Evolutionary conservation across 2,797 vertebrate genomes (phyloP).

Genomic region (Cottoperca gobio): DNA sequence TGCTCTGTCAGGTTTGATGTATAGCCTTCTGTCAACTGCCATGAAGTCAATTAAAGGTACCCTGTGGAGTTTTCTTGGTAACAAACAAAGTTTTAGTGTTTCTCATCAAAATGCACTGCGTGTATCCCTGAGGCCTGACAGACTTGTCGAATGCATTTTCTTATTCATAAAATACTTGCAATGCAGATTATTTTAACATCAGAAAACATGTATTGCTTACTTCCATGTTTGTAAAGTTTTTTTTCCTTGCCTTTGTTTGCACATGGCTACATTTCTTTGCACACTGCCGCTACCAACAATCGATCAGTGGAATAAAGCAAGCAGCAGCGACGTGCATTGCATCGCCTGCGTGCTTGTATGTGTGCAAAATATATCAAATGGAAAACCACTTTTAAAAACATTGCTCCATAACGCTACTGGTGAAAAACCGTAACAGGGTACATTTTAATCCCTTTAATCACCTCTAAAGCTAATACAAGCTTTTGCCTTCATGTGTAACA

Average conservation of each 20-base stretch:
- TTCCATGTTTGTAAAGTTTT: not conserved
- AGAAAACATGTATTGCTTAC: not conserved
- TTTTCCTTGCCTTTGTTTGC: not conserved
- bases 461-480: not conserved
- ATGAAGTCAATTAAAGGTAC: slow-evolving; percentile 10
- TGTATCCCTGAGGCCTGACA: not conserved
- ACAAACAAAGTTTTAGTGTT: not conserved
- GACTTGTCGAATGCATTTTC: not conserved
- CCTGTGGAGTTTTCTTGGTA: slow-evolving; percentile 1
- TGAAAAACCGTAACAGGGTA: too few species aligned
- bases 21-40: slow-evolving; percentile 17
- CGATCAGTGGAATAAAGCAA: not conserved
- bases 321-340: not conserved
- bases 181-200: not conserved
- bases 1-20: slow-evolving; percentile 47
- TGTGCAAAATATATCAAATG: not conserved
- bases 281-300: not conserved
- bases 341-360: not conserved
- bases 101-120: not conserved
- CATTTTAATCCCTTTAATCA: not conserved
- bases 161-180: not conserved
- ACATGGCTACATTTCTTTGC: not conserved
- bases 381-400: not conserved
- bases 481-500: not conserved
- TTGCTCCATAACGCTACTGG: not conserved